A percentile compares a stretch with the other conserved stretches of the same genome.
Evolutionary conservation across 2,113 vertebrate genomes (phyloP).

Genomic region (Daubentonia madagascariensis): DNA sequence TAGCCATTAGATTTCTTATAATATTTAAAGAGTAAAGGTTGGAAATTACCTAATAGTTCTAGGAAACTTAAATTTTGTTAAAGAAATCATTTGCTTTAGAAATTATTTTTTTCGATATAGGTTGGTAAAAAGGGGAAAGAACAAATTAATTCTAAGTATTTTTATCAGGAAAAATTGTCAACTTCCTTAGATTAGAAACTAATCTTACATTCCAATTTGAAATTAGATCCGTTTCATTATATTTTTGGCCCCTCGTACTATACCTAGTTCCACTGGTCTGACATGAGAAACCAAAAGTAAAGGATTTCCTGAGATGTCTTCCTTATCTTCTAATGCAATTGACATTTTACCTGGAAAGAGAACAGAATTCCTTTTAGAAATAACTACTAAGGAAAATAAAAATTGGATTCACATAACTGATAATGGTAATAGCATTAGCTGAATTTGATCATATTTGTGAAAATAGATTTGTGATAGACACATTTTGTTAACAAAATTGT

Average conservation of each 20-base stretch:
- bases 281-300: conserved; percentile 79
- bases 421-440: not conserved
- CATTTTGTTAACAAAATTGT: not conserved
- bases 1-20: not conserved
- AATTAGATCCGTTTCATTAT: not conserved
- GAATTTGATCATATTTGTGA: not conserved
- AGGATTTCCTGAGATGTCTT: conserved; percentile 77
- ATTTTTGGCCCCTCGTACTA: conserved; percentile 53
- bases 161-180: not conserved
- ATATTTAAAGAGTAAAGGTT: not conserved
- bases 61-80: not conserved
- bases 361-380: conserved; percentile 70
- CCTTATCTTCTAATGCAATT: conserved; percentile 80
- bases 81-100: conserved; percentile 7
- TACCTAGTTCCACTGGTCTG: conserved; percentile 81
- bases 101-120: not conserved
- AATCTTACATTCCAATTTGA: not conserved
- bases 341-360: conserved; percentile 75
- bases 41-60: not conserved
- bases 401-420: not conserved
- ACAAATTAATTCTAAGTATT: not conserved
- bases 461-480: not conserved
- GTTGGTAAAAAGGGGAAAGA: not conserved
- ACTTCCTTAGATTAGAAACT: not conserved
- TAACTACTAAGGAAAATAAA: conserved; percentile 57